phyloP scores from a whole-genome alignment of 1,140 invertebrate genomes.

The Drosophila prosaltans region DNA sequence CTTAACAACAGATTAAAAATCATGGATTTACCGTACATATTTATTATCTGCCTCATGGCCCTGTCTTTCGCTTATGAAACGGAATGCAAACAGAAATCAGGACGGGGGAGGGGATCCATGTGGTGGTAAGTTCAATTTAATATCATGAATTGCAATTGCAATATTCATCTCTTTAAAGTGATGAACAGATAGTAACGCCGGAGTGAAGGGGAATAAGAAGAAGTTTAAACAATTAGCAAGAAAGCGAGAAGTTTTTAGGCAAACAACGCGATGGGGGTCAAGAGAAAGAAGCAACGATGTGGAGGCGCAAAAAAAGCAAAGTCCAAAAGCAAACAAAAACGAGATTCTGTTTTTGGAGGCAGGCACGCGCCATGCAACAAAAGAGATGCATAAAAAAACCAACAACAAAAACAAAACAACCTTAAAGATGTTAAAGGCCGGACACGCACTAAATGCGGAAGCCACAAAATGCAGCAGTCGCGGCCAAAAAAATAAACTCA shows the following conservation, averaged over 20 bases:
- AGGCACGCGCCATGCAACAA: conserved; percentile 61
- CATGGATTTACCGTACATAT: conserved; percentile 81
- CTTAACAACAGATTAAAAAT: conserved; percentile 32
- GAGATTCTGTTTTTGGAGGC: conserved; percentile 7
- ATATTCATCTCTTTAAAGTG: not conserved
- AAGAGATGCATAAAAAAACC: conserved; percentile 41
- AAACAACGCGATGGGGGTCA: conserved; percentile 42
- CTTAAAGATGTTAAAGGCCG: conserved; percentile 45
- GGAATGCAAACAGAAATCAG: conserved; percentile 82
- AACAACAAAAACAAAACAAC: conserved; percentile 6
- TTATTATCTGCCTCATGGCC: conserved; percentile 71
- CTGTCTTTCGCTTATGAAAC: conserved; percentile 60
- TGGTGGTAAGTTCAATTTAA: conserved; percentile 80
- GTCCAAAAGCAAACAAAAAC: conserved; percentile 17
- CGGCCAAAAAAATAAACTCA: conserved; percentile 27
- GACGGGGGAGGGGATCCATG: conserved; percentile 81
- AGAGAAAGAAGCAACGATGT: not conserved
- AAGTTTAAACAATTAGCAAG: conserved; percentile 60
- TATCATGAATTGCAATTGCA: conserved; percentile 43
- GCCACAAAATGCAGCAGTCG: conserved; percentile 55
- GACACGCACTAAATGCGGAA: conserved; percentile 71
- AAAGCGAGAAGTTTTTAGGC: conserved; percentile 50
- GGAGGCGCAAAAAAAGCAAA: conserved; percentile 18
- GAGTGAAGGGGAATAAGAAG: not conserved
- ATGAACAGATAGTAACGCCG: no score